Percentiles rank a stretch among this genome's conserved stretches.
These are phyloP conservation scores for Deilephila elpenor DNA, from an alignment of 2,888 invertebrate species.

Conservation along the genomic window DNA sequence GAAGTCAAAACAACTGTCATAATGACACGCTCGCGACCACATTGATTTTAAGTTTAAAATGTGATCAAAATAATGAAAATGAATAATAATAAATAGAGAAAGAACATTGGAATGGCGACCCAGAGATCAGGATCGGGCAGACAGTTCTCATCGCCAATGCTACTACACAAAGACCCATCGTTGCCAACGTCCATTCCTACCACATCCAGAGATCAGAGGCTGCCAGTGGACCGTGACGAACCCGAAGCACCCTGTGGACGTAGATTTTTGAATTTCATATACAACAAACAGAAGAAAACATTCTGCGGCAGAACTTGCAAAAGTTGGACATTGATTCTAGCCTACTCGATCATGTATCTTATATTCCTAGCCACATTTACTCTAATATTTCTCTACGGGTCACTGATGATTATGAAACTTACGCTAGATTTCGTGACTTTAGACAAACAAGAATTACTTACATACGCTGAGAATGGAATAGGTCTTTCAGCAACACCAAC, in stretches of 20 bases:
- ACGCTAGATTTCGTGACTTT: constrained; percentile 44
- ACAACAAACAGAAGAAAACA: constrained; percentile 56
- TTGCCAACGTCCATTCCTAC: constrained; percentile 33
- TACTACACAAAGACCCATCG: constrained; percentile 33
- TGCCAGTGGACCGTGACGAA: constrained; percentile 24
- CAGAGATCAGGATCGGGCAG: background rate
- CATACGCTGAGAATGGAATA: constrained; percentile 60
- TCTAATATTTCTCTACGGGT: constrained; percentile 58
- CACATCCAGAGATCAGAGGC: constrained; percentile 31
- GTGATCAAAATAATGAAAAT: constrained; percentile 26
- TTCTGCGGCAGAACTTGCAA: constrained; percentile 61
- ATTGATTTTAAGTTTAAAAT: constrained; percentile 27
- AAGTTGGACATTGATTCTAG: constrained; percentile 62
- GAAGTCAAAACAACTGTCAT: background rate
- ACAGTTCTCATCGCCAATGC: constrained; percentile 25
- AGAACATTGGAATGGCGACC: background rate
- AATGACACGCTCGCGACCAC: constrained; percentile 27
- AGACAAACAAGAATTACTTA: constrained; percentile 49
- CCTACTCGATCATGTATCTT: constrained; percentile 65
- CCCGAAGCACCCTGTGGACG: constrained; percentile 37
- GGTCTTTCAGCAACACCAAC: constrained; percentile 71
- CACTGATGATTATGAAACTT: constrained; percentile 56
- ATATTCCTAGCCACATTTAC: constrained; percentile 65
- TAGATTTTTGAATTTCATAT: constrained; percentile 49
- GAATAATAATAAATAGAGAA: constrained; percentile 2